Percentiles rank a stretch among this genome's conserved stretches.
Evolutionary conservation across 1,140 invertebrate species (phyloP).

Genomic region (Dendrolimus punctatus): DNA sequence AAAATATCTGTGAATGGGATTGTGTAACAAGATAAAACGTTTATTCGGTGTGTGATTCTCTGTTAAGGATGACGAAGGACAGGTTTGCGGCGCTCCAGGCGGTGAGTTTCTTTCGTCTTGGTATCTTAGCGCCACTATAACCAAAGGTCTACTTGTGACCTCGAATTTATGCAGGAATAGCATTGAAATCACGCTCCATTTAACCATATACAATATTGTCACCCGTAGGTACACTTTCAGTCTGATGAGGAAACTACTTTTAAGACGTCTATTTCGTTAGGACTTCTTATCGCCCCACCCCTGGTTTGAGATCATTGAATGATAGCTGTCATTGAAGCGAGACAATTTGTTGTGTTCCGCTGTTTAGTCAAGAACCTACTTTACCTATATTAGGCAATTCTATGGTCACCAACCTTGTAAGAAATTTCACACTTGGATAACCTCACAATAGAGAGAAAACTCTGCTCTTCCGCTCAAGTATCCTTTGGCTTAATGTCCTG

Average conservation of each 20-base stretch:
- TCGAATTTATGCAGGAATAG: slow-evolving; percentile 52
- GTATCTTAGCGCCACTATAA: slow-evolving; percentile 41
- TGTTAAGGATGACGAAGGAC: slow-evolving; percentile 95
- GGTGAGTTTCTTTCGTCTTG: slow-evolving; percentile 76
- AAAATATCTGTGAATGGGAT: slow-evolving; percentile 85
- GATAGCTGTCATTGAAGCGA: slow-evolving; percentile 51
- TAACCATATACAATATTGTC: neutral
- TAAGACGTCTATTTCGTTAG: slow-evolving; percentile 10
- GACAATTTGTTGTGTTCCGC: slow-evolving; percentile 46
- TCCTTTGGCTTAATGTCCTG: too few relatives aligned
- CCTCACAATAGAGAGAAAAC: slow-evolving; percentile 6
- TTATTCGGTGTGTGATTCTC: slow-evolving; percentile 74
- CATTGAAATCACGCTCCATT: slow-evolving; percentile 30
- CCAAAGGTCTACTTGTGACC: slow-evolving; percentile 52
- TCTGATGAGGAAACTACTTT: slow-evolving; percentile 6
- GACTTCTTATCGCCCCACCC: slow-evolving; percentile 58
- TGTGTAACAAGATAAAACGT: slow-evolving; percentile 77
- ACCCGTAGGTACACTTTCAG: slow-evolving; percentile 1
- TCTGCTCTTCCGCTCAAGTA: too few relatives aligned
- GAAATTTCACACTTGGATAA: slow-evolving; percentile 18
- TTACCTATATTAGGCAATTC: slow-evolving; percentile 13
- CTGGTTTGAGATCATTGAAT: slow-evolving; percentile 41
- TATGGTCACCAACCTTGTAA: slow-evolving; percentile 11
- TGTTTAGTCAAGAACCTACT: slow-evolving; percentile 16
- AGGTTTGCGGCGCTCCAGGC: slow-evolving; percentile 96